A percentile compares a stretch with the other conserved stretches of the same genome.
Evolutionary conservation across 2,113 vertebrate genomes (phyloP).

Genomic region (Pelecanoides urinatrix): DNA sequence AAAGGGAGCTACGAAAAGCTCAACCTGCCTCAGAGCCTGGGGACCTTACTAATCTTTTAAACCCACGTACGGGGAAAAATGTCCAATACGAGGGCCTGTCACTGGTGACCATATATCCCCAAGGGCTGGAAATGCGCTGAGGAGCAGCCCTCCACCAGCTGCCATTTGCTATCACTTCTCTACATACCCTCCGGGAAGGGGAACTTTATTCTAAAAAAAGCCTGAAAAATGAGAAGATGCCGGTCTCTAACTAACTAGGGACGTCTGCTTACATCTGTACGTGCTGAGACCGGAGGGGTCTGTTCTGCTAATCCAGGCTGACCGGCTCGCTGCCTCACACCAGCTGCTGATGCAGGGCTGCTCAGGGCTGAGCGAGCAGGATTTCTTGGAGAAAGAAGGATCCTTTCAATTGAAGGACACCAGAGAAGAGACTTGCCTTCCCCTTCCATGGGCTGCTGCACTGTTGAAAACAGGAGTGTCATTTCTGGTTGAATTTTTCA

Average conservation of each 20-base stretch:
- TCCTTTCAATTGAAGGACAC: background rate
- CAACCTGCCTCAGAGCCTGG: background rate
- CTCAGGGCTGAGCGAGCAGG: background rate
- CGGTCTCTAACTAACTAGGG: background rate
- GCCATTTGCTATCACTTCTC: slow-evolving; percentile 35
- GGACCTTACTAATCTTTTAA: background rate
- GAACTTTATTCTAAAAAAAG: background rate
- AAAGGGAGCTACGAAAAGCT: background rate
- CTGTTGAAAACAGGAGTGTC: background rate
- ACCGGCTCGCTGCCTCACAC: slow-evolving; percentile 7
- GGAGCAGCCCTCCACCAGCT: slow-evolving; percentile 7
- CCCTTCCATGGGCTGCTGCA: background rate
- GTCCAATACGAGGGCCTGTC: background rate
- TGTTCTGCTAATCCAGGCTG: slow-evolving; percentile 10
- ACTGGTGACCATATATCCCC: background rate
- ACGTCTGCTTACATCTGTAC: background rate
- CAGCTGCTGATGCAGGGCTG: background rate
- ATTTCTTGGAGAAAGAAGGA: background rate
- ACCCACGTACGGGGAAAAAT: background rate
- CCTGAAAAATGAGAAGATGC: background rate
- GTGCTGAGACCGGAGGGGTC: background rate
- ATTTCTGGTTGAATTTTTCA: slow-evolving; percentile 31
- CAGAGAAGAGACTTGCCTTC: background rate
- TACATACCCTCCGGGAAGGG: background rate
- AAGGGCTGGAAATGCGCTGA: background rate